Conservation (phyloP, 2,113 vertebrate genomes). For the Cochlearius cochlearius region DNA sequence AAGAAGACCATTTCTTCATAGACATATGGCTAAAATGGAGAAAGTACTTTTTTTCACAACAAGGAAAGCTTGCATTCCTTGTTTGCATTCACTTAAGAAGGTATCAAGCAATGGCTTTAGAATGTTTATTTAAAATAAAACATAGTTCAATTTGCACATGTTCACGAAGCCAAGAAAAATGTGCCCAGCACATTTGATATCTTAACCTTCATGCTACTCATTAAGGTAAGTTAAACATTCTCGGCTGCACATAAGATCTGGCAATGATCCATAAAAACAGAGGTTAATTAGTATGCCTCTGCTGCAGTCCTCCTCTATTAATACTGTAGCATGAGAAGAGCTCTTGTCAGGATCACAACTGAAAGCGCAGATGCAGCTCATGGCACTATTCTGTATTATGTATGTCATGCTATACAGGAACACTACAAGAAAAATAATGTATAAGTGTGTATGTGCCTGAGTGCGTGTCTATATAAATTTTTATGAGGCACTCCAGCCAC, state of each 20-base stretch:
- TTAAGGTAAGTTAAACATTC: background rate
- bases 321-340: background rate
- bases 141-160: background rate
- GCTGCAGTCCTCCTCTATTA: background rate
- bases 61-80: background rate
- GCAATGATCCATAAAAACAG: constrained; percentile 18
- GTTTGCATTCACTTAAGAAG: background rate
- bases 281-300: constrained; percentile 22
- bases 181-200: background rate
- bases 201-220: background rate
- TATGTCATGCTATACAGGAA: background rate
- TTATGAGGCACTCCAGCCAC: background rate
- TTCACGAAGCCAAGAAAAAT: background rate
- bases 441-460: background rate
- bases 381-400: background rate
- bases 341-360: background rate
- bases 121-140: background rate
- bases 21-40: background rate
- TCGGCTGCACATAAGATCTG: background rate
- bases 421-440: background rate
- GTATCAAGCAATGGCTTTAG: background rate
- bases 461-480: background rate
- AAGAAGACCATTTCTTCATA: background rate
- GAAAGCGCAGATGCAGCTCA: background rate
- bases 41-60: background rate